Conservation (phyloP, 2,797 vertebrate genomes). For the Aphelocoma californica region DNA sequence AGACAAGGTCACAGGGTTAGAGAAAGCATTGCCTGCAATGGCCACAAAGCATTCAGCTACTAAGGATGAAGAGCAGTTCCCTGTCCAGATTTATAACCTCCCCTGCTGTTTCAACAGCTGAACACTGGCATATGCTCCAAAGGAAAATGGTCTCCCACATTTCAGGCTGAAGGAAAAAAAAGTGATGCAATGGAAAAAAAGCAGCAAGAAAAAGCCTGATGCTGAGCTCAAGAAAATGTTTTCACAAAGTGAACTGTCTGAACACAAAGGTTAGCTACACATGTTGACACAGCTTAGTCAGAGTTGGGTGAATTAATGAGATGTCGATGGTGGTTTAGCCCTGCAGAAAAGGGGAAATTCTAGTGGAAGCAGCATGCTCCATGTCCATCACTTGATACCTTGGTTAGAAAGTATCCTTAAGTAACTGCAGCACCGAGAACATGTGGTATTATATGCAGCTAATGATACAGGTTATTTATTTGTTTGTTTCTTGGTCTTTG, state of each 20-base stretch:
- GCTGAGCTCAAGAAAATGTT: neutral
- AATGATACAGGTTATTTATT: neutral
- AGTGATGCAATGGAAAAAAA: neutral
- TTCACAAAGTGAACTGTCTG: neutral
- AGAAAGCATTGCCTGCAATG: neutral
- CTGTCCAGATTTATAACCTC: slow-evolving; percentile 27
- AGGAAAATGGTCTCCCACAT: slow-evolving; percentile 14
- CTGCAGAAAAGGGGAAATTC: neutral
- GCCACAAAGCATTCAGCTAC: slow-evolving; percentile 13
- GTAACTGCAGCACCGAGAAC: neutral
- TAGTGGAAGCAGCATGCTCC: neutral
- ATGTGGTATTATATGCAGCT: neutral
- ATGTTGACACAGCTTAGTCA: neutral
- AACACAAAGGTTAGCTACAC: neutral
- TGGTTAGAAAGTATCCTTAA: neutral
- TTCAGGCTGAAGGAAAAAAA: neutral
- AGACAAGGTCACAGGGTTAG: slow-evolving; percentile 20
- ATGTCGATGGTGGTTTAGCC: neutral
- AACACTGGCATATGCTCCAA: neutral
- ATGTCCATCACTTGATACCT: neutral
- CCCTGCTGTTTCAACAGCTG: slow-evolving; percentile 20
- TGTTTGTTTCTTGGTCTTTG: neutral
- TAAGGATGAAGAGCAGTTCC: neutral
- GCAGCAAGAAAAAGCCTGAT: neutral
- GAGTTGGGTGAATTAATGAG: neutral